A percentile compares a stretch with the other conserved stretches of the same genome.
phyloP scores from a whole-genome alignment of 2,113 vertebrate genomes.

The Azemiops feae region DNA sequence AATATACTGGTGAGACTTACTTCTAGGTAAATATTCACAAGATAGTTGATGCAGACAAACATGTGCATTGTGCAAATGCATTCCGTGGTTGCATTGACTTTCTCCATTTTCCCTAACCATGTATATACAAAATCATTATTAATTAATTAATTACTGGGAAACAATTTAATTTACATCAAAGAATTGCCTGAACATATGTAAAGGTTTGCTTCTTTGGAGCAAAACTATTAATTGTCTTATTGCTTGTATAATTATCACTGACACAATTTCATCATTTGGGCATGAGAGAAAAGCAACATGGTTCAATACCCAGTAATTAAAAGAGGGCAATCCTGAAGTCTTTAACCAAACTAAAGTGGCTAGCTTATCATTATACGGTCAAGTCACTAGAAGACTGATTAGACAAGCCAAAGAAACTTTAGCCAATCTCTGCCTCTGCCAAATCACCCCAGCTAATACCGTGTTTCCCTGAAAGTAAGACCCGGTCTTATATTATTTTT shows the following conservation, averaged over 20 bases:
- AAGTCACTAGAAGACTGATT: neutral
- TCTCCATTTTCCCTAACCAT: neutral
- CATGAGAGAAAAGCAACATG: neutral
- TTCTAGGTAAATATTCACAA: neutral
- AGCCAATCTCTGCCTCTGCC: neutral
- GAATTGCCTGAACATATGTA: neutral
- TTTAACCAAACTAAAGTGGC: neutral
- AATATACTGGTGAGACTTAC: neutral
- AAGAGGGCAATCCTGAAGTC: neutral
- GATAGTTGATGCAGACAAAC: neutral
- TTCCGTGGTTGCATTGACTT: neutral
- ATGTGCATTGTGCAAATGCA: too few species aligned
- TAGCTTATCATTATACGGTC: neutral
- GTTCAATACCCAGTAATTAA: neutral
- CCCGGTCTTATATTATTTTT: too few species aligned
- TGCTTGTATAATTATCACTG: neutral
- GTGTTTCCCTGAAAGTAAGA: too few species aligned
- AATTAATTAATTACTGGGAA: neutral
- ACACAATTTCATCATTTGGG: neutral
- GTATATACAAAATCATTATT: neutral
- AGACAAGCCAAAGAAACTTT: neutral
- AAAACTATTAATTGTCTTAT: neutral
- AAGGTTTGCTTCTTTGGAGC: neutral
- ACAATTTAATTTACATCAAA: neutral
- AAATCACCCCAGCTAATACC: neutral